These are phyloP conservation scores for Orientallactaga bullata DNA, from an alignment of 2,113 vertebrate genomes.

Conservation along the genomic window DNA sequence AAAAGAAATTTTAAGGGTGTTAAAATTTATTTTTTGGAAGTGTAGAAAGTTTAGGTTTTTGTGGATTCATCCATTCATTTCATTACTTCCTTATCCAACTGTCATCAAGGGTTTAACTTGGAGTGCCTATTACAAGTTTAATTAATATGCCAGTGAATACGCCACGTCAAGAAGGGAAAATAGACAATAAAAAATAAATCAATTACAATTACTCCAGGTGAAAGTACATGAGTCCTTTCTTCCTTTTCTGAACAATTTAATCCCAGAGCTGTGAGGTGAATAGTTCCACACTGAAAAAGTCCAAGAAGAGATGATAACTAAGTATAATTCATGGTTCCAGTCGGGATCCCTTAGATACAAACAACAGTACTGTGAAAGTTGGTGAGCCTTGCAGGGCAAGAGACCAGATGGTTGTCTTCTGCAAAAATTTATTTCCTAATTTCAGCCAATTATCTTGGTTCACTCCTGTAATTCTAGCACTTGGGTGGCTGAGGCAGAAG, in stretches of 20 bases:
- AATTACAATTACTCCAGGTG: neutral
- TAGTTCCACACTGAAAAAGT: neutral
- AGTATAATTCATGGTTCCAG: neutral
- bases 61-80: neutral
- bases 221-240: neutral
- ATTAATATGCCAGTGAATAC: neutral
- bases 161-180: neutral
- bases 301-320: neutral
- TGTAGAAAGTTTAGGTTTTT: neutral
- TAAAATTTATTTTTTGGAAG: neutral
- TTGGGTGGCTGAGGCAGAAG: neutral
- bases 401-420: neutral
- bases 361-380: neutral
- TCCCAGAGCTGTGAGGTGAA: neutral
- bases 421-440: constrained; percentile 9
- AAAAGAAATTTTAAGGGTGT: constrained; percentile 22
- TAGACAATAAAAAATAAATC: neutral
- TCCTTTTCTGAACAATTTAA: constrained; percentile 27
- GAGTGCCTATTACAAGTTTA: neutral
- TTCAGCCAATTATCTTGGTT: neutral
- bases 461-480: neutral
- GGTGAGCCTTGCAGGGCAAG: neutral
- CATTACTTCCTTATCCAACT: neutral
- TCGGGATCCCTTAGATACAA: neutral
- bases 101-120: neutral